phyloP scores from a whole-genome alignment of 2,888 invertebrate genomes.

The Cactoblastis cactorum region DNA sequence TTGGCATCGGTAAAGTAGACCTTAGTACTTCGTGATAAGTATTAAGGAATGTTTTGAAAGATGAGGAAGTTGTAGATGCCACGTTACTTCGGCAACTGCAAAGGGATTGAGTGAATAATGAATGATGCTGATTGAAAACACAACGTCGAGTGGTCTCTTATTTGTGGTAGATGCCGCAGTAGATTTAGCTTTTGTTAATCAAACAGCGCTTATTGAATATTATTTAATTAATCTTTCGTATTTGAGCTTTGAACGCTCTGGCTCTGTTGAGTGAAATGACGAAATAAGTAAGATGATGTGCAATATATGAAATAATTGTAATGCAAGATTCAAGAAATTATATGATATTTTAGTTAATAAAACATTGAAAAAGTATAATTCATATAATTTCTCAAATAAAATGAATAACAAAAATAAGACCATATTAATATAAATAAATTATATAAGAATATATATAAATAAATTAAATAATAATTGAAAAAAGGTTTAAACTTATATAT shows the following conservation, averaged over 20 bases:
- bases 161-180: conserved; percentile 76
- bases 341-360: no score
- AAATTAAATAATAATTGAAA: no score
- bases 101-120: conserved; percentile 76
- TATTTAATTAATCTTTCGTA: conserved; percentile 73
- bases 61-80: not conserved
- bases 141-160: conserved; percentile 63
- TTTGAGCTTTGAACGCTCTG: conserved; percentile 62
- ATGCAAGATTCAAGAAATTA: no score
- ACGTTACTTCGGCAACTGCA: conserved; percentile 64
- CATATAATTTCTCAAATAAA: no score
- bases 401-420: no score
- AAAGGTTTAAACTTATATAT: no score
- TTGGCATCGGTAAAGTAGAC: conserved; percentile 5
- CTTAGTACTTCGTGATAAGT: not conserved
- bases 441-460: no score
- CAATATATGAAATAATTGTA: not conserved
- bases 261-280: conserved; percentile 36
- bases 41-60: not conserved
- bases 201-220: conserved; percentile 74
- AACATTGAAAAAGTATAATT: no score
- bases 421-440: no score
- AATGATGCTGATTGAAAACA: conserved; percentile 76
- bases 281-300: conserved; percentile 28
- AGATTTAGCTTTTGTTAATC: conserved; percentile 77